A percentile compares a stretch with the other conserved stretches of the same genome.
Evolutionary conservation across 1,140 invertebrate genomes (phyloP).

Genomic region (Cotesia vestalis): DNA sequence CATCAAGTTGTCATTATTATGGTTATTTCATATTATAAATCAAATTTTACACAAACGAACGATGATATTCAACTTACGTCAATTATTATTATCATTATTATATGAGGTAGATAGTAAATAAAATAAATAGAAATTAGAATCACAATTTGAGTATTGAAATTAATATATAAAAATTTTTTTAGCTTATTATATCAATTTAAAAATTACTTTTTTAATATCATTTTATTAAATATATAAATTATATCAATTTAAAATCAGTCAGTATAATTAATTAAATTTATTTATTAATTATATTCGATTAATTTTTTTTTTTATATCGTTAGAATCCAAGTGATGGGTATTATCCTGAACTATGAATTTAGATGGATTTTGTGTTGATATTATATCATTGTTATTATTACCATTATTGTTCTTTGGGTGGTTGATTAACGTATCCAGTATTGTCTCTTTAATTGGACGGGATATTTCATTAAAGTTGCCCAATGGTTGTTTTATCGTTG

Average conservation of each 20-base stretch:
- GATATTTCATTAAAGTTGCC: constrained; percentile 17
- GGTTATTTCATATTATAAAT: too few species aligned
- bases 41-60: too few species aligned
- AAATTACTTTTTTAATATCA: too few species aligned
- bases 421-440: constrained; percentile 31
- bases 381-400: not conserved
- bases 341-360: constrained; percentile 33
- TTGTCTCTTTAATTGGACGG: constrained; percentile 26
- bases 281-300: not conserved
- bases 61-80: not conserved
- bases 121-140: too few species aligned
- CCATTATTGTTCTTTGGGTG: constrained; percentile 25
- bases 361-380: constrained; percentile 4
- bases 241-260: too few species aligned
- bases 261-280: too few species aligned
- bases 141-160: too few species aligned
- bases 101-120: constrained; percentile 9
- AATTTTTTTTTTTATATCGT: constrained; percentile 15
- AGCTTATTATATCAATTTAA: too few species aligned
- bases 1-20: not conserved
- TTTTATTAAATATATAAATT: too few species aligned
- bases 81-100: not conserved
- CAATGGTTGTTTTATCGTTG: not conserved
- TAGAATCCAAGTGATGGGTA: not conserved
- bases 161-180: too few species aligned